Percentiles rank a stretch among this genome's conserved stretches.
These are phyloP conservation scores for Erythrocercus mccallii DNA, from an alignment of 2,113 vertebrate genomes.

Conservation along the genomic window DNA sequence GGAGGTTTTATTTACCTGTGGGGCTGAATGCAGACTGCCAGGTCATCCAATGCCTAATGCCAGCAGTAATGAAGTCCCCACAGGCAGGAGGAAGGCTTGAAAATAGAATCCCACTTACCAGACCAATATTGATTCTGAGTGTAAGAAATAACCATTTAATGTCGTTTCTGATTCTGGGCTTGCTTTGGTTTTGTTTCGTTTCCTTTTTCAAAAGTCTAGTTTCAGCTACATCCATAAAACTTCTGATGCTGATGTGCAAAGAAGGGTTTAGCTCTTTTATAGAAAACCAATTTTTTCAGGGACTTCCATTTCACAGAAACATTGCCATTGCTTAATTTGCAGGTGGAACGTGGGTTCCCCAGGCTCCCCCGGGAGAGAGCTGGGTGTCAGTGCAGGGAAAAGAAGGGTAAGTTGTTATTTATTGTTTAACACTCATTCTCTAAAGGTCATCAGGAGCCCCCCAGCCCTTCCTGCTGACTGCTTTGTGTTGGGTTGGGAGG, in stretches of 20 bases:
- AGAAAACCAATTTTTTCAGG: background rate
- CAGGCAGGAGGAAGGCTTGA: background rate
- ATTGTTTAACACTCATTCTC: background rate
- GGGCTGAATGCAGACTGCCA: background rate
- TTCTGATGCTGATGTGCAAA: background rate
- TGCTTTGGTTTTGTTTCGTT: background rate
- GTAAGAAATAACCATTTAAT: background rate
- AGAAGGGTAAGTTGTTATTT: background rate
- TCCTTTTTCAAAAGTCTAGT: background rate
- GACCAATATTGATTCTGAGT: background rate
- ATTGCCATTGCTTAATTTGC: background rate
- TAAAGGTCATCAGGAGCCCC: background rate
- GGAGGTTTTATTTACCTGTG: background rate
- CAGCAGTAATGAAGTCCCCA: background rate
- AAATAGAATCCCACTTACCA: background rate
- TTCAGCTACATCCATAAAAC: background rate
- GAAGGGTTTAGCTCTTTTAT: background rate
- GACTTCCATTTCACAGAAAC: background rate
- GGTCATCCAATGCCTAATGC: background rate
- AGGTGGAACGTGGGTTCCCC: rapidly evolving
- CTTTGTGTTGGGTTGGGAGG: background rate
- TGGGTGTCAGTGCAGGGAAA: background rate
- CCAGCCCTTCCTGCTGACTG: background rate
- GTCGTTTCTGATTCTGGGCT: background rate
- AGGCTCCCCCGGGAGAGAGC: background rate